A percentile compares a stretch with the other conserved stretches of the same genome.
Evolutionary conservation across 2,888 invertebrate species (phyloP).

Genomic region (Sesia apiformis): DNA sequence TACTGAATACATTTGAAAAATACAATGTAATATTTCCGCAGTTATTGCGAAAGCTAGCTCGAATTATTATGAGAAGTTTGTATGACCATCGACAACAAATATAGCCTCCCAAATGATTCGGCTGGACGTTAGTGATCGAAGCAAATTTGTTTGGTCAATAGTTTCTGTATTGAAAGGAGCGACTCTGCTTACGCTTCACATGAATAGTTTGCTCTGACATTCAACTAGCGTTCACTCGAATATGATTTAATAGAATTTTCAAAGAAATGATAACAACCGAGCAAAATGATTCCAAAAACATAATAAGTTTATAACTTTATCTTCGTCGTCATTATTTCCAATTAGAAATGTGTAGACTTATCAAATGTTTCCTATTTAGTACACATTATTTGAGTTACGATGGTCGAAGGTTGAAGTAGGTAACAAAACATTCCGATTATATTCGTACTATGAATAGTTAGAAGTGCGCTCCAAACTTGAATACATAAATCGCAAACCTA

Average conservation of each 20-base stretch:
- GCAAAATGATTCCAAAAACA: too few relatives aligned
- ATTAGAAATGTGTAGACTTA: too few relatives aligned
- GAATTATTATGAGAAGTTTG: background rate
- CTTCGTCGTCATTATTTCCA: too few relatives aligned
- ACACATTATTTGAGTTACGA: background rate
- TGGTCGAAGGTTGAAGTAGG: background rate
- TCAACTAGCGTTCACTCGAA: too few relatives aligned
- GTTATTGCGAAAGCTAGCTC: background rate
- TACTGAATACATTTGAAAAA: too few relatives aligned
- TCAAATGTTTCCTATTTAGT: too few relatives aligned
- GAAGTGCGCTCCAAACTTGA: background rate
- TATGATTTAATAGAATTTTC: too few relatives aligned
- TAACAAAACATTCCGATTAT: background rate
- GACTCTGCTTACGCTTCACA: background rate
- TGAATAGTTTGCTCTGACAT: too few relatives aligned
- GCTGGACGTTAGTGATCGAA: background rate
- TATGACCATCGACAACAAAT: background rate
- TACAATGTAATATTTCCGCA: background rate
- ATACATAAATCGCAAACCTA: background rate
- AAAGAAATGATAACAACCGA: too few relatives aligned
- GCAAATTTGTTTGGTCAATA: background rate
- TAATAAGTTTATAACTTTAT: too few relatives aligned
- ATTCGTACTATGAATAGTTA: background rate
- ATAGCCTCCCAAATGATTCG: background rate
- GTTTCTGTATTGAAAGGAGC: background rate